phyloP scores from a whole-genome alignment of 2,113 vertebrate species.

The Thunnus thynnus region DNA sequence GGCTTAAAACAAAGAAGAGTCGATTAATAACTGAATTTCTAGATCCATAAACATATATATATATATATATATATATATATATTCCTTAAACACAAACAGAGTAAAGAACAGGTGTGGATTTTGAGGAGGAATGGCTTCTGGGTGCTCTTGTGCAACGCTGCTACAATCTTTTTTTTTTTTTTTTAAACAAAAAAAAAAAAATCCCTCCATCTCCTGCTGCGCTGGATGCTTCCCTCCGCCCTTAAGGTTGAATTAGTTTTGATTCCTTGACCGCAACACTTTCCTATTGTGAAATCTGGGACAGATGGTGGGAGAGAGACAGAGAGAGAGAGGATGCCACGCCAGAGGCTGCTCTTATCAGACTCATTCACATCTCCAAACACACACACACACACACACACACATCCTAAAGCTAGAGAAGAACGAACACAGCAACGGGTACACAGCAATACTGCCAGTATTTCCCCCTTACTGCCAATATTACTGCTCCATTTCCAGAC shows the following conservation, averaged over 20 bases:
- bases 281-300: slow-evolving; percentile 81
- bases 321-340: slow-evolving; percentile 35
- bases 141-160: slow-evolving; percentile 25
- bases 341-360: slow-evolving; percentile 77
- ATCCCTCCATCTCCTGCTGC: slow-evolving; percentile 30
- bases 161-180: slow-evolving; percentile 6
- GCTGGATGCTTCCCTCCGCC: slow-evolving; percentile 60
- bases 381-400: slow-evolving; percentile 11
- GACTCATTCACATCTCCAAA: slow-evolving; percentile 43
- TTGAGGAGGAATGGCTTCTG: slow-evolving; percentile 27
- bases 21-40: neutral
- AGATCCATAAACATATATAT: neutral
- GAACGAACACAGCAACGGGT: slow-evolving; percentile 29
- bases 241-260: slow-evolving; percentile 82
- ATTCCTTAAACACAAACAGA: slow-evolving; percentile 1
- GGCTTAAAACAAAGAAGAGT: neutral
- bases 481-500: neutral
- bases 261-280: slow-evolving; percentile 78
- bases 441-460: neutral
- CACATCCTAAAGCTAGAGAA: slow-evolving; percentile 40
- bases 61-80: neutral
- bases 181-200: slow-evolving; percentile 13
- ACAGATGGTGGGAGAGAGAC: slow-evolving; percentile 73
- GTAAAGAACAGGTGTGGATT: neutral
- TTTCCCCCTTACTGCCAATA: too few species aligned